These are phyloP conservation scores for Gastracanthus pulcherrimus DNA, from an alignment of 2,888 invertebrate species.

Conservation along the genomic window DNA sequence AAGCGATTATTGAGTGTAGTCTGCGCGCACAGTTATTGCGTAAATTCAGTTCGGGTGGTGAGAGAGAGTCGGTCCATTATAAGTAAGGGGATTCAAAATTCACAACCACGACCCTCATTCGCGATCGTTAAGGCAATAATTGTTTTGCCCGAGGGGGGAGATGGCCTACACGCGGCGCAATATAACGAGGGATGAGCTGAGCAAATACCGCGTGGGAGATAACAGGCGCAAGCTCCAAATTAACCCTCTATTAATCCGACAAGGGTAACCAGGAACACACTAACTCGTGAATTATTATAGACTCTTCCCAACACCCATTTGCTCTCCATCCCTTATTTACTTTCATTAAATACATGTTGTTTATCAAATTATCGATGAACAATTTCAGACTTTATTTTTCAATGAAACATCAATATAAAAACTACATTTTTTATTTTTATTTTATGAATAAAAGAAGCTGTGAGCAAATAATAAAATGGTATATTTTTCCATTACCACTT, in stretches of 20 bases:
- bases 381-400: background rate
- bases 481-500: no score
- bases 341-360: constrained; percentile 8
- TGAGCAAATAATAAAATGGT: no score
- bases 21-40: background rate
- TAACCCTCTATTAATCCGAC: constrained; percentile 74
- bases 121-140: constrained; percentile 66
- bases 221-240: constrained; percentile 71
- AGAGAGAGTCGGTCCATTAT: background rate
- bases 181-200: constrained; percentile 67
- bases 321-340: background rate
- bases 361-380: constrained; percentile 12
- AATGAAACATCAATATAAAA: background rate
- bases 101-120: constrained; percentile 64
- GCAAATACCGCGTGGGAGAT: constrained; percentile 75
- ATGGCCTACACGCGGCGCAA: constrained; percentile 63
- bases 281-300: constrained; percentile 67
- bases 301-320: constrained; percentile 6
- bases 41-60: no score
- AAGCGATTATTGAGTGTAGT: constrained; percentile 1
- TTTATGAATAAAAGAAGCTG: background rate
- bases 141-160: constrained; percentile 68
- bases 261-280: constrained; percentile 62
- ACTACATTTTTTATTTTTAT: background rate
- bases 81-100: constrained; percentile 62